Percentiles rank a stretch among this genome's conserved stretches.
These are phyloP conservation scores for Lampris megalopsis DNA, from an alignment of 2,113 vertebrate species.

Conservation along the genomic window DNA sequence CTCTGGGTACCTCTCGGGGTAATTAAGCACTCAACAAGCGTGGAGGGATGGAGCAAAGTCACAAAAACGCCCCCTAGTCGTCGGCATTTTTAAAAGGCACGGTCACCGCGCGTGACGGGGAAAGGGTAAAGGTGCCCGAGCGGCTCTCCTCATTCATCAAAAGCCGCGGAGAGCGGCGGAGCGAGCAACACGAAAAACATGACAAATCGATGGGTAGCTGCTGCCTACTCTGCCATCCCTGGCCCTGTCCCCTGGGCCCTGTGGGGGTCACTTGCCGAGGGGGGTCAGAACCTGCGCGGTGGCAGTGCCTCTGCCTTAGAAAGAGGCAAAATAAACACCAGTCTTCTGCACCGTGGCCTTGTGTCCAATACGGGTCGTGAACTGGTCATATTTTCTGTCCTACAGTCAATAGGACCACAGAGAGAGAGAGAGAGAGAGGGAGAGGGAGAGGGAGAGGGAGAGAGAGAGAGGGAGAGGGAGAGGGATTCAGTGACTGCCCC, in stretches of 20 bases:
- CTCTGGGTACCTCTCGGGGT: slow-evolving; percentile 19
- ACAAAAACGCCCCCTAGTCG: background rate
- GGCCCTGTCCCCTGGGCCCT: slow-evolving; percentile 22
- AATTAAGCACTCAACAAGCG: slow-evolving; percentile 33
- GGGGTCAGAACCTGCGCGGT: slow-evolving; percentile 31
- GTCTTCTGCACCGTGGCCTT: slow-evolving; percentile 23
- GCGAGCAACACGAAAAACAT: slow-evolving; percentile 12
- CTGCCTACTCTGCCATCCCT: slow-evolving; percentile 16
- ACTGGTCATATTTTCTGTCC: slow-evolving; percentile 5
- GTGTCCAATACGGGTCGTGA: slow-evolving; percentile 11
- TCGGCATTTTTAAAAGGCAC: slow-evolving; percentile 1
- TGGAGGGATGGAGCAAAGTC: background rate
- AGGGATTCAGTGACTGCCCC: background rate
- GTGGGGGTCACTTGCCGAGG: slow-evolving; percentile 30
- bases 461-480: no score
- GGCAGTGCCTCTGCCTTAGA: slow-evolving; percentile 27
- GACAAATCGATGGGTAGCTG: slow-evolving; percentile 42
- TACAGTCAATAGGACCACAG: slow-evolving; percentile 7
- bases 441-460: no score
- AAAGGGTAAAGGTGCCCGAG: slow-evolving; percentile 38
- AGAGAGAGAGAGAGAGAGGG: background rate
- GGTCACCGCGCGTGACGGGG: slow-evolving; percentile 31
- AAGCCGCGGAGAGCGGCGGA: slow-evolving; percentile 29
- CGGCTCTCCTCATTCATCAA: slow-evolving; percentile 52
- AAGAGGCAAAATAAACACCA: slow-evolving; percentile 19